Evolutionary conservation across 2,797 vertebrate genomes (phyloP).

Genomic region (Oryzias dopingdopingensis): DNA sequence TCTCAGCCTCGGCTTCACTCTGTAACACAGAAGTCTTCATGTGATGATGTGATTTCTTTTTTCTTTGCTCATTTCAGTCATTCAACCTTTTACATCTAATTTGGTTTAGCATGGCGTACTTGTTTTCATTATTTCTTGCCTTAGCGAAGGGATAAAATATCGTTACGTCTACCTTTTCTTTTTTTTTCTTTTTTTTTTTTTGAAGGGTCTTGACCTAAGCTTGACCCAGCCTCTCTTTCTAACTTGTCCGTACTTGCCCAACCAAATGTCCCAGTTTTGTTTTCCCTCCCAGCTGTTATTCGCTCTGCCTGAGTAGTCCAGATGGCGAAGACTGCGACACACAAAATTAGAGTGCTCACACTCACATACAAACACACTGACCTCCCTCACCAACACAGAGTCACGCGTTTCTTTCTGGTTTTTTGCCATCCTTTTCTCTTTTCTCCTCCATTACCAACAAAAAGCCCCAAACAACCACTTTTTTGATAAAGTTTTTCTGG

Average conservation of each 20-base stretch:
- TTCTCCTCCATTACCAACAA: constrained; percentile 83
- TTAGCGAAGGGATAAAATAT: constrained; percentile 73
- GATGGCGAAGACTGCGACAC: constrained; percentile 87
- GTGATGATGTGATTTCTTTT: constrained; percentile 42
- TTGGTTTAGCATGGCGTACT: constrained; percentile 64
- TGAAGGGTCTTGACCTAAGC: constrained; percentile 39
- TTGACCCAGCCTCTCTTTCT: constrained; percentile 72
- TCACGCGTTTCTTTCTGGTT: constrained; percentile 58
- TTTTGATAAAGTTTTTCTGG: constrained; percentile 84
- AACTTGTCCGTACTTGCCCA: constrained; percentile 84
- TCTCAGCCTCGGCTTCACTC: constrained; percentile 71
- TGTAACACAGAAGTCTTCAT: constrained; percentile 55
- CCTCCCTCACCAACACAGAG: constrained; percentile 11
- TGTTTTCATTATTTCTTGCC: constrained; percentile 66
- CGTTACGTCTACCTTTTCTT: constrained; percentile 50
- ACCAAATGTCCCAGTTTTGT: constrained; percentile 87
- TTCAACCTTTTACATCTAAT: constrained; percentile 61
- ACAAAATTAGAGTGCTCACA: constrained; percentile 43
- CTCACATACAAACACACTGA: constrained; percentile 24
- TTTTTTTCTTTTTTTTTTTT: constrained; percentile 20
- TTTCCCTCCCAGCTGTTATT: constrained; percentile 93
- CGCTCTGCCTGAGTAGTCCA: constrained; percentile 88
- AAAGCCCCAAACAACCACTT: constrained; percentile 88
- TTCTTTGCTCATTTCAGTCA: constrained; percentile 41
- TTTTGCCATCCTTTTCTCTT: constrained; percentile 78